A percentile compares a stretch with the other conserved stretches of the same genome.
phyloP scores from a whole-genome alignment of 2,888 invertebrate genomes.

The Pachycephus smyrnensis region DNA sequence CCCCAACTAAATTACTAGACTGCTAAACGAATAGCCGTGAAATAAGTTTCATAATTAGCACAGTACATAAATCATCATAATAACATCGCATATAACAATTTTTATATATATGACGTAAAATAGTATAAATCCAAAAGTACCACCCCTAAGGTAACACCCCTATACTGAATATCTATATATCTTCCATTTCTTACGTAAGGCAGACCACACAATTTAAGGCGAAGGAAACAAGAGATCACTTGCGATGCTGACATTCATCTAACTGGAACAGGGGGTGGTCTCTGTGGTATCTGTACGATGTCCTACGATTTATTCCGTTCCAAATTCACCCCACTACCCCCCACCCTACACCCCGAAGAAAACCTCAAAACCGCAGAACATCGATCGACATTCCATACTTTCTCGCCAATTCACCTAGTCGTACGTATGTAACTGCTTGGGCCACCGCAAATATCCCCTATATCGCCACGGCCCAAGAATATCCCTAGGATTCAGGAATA shows the following conservation, averaged over 20 bases:
- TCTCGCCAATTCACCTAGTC: slow-evolving; percentile 12
- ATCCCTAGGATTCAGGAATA: background rate
- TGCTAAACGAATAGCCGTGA: background rate
- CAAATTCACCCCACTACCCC: slow-evolving; percentile 17
- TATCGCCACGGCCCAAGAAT: background rate
- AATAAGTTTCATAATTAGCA: background rate
- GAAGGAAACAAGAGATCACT: slow-evolving; percentile 8
- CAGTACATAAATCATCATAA: too few relatives aligned
- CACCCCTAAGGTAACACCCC: too few relatives aligned
- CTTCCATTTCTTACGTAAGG: background rate
- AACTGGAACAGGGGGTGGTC: slow-evolving; percentile 18
- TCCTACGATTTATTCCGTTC: slow-evolving; percentile 15
- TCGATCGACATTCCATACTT: slow-evolving; percentile 35
- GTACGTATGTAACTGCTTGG: background rate
- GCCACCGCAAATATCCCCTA: background rate
- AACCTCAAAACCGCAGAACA: slow-evolving; percentile 26
- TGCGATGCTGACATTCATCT: slow-evolving; percentile 22
- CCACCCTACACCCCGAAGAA: background rate
- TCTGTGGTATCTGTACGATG: background rate
- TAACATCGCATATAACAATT: too few relatives aligned
- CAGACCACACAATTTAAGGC: background rate
- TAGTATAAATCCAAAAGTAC: too few relatives aligned
- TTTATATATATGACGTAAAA: too few relatives aligned
- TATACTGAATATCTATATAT: background rate
- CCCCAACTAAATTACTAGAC: background rate